Conservation (phyloP, 1,140 invertebrate species). For the Cydia fagiglandana region DNA sequence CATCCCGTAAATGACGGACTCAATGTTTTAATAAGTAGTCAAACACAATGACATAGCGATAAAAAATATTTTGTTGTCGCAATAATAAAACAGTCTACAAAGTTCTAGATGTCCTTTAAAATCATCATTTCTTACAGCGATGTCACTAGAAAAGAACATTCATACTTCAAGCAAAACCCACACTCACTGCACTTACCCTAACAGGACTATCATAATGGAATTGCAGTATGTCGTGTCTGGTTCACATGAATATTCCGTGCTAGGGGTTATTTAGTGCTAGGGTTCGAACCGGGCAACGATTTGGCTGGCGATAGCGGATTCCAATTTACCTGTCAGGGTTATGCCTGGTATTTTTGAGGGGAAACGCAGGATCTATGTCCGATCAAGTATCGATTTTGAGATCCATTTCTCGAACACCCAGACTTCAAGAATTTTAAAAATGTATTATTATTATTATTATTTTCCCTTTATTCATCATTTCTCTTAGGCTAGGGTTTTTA, state of each 20-base stretch:
- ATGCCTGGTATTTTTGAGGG: neutral
- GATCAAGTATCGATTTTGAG: neutral
- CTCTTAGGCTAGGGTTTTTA: no score
- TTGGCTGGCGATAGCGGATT: neutral
- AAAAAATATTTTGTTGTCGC: no score
- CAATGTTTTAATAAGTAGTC: neutral
- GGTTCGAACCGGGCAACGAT: slow-evolving; percentile 2
- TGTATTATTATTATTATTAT: no score
- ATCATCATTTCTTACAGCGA: neutral
- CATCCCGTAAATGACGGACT: no score
- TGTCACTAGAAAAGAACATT: neutral
- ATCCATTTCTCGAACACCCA: neutral
- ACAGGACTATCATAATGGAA: neutral
- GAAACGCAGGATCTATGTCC: neutral
- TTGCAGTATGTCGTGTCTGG: neutral
- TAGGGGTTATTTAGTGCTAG: neutral
- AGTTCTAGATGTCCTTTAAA: no score
- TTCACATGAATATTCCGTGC: slow-evolving; percentile 1
- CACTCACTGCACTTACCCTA: neutral
- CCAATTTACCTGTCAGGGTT: neutral
- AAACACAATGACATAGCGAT: no score
- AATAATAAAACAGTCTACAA: no score
- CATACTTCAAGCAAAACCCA: neutral
- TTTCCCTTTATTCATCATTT: no score
- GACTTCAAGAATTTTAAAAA: neutral